A percentile compares a stretch with the other conserved stretches of the same genome.
Conservation (phyloP, 2,888 invertebrate species). For the Megastigmus dorsalis region DNA sequence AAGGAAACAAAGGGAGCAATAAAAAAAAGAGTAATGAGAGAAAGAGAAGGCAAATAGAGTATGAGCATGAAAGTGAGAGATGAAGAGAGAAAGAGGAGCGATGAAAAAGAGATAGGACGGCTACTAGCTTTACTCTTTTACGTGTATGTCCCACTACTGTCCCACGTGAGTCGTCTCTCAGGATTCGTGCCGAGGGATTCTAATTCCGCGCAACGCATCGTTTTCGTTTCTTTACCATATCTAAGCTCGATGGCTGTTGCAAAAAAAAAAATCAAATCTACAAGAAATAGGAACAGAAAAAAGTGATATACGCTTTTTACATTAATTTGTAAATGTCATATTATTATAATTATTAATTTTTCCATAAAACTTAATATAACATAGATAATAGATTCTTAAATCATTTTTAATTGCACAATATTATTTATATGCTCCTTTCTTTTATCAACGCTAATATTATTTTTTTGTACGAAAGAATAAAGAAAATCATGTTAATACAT, state of each 20-base stretch:
- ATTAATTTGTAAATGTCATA: no score
- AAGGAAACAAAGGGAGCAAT: conserved; percentile 23
- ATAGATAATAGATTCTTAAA: no score
- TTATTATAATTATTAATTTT: no score
- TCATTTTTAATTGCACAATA: no score
- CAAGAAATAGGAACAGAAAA: no score
- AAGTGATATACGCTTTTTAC: no score
- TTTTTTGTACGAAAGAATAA: no score
- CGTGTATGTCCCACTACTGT: conserved; percentile 52
- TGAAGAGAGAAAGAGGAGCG: not conserved
- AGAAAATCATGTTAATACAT: no score
- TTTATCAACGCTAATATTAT: no score
- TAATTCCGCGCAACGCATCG: conserved; percentile 51
- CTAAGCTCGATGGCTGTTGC: conserved; percentile 14
- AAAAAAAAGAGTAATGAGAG: conserved; percentile 33
- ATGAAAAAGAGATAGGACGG: conserved; percentile 26
- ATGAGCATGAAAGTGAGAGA: conserved; percentile 40
- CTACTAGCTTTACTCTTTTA: conserved; percentile 45
- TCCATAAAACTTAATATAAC: no score
- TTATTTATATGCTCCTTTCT: no score
- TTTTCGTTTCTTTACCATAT: conserved; percentile 20
- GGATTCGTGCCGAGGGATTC: conserved; percentile 56
- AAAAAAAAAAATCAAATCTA: no score
- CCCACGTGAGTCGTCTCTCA: conserved; percentile 55
- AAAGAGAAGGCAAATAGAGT: conserved; percentile 52